phyloP scores from a whole-genome alignment of 1,140 invertebrate genomes.

The Aradophagus sp. region DNA sequence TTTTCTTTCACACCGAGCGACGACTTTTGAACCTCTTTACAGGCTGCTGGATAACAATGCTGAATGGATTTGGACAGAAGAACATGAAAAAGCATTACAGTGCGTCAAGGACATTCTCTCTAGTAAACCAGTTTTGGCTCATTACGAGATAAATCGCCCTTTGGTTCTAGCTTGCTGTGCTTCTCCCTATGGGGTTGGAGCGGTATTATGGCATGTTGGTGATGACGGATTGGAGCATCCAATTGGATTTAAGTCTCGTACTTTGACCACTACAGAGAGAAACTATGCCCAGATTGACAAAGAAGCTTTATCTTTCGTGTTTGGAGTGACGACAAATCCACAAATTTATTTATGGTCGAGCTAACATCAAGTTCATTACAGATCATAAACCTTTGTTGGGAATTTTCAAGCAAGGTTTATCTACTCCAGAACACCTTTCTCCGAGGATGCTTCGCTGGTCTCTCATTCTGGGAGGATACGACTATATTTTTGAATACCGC shows the following conservation, averaged over 20 bases:
- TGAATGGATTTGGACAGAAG: slow-evolving; percentile 3
- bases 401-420: slow-evolving; percentile 16
- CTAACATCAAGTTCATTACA: slow-evolving; percentile 26
- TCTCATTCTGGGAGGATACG: slow-evolving; percentile 40
- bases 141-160: slow-evolving; percentile 5
- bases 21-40: slow-evolving; percentile 7
- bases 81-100: slow-evolving; percentile 13
- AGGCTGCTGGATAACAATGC: slow-evolving; percentile 2
- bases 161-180: slow-evolving; percentile 19
- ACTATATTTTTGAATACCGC: slow-evolving; percentile 45
- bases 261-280: slow-evolving; percentile 66
- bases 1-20: slow-evolving; percentile 1
- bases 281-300: slow-evolving; percentile 73
- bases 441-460: slow-evolving; percentile 53
- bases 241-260: slow-evolving; percentile 70
- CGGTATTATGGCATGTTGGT: slow-evolving; percentile 19
- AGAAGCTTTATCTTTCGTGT: slow-evolving; percentile 73
- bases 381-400: slow-evolving; percentile 57
- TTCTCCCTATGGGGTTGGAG: slow-evolving; percentile 21
- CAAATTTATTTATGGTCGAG: slow-evolving; percentile 24
- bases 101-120: slow-evolving; percentile 6
- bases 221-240: slow-evolving; percentile 32
- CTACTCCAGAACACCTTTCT: slow-evolving; percentile 30
- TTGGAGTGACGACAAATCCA: slow-evolving; percentile 63
- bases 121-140: slow-evolving; percentile 7